Base-by-base conservation (phyloP, 2,113 vertebrate species). In the Esox niger region DNA sequence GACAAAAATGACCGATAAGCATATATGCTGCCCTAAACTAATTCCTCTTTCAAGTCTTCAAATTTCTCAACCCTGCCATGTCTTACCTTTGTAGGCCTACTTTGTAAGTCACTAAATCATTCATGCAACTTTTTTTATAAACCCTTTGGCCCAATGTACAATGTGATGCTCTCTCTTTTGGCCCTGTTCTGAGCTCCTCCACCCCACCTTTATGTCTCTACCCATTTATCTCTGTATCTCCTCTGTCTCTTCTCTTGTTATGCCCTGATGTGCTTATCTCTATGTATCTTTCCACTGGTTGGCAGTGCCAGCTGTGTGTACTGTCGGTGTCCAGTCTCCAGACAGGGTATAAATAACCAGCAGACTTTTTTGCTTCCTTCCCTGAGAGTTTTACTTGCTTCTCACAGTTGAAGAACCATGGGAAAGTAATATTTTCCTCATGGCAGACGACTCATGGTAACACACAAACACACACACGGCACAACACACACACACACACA, bases 391-490 rank as follows among this genome's bases (percentile, higher is more conserved):
- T 76, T 76, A 74, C 76, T 85, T 78, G 82, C 84, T 86, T 89
- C 86, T 88, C 82, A 89, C 84, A 90, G 85, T 88, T 77, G 76
- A 84, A 75, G 69, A 88, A 85, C 78, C 84, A 84, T 89, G 88
- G 89, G 90, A 89, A 90, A 86, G 86, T 70, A 87, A 85, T 87
- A 79, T 88, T 90, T 87, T 84, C 82, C 78, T 87, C 86, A 89
- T 84, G 79, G n/a, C n/a, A n/a, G n/a, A n/a, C n/a, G n/a, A n/a
- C 85, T 88, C 81, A 82, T 64, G 66, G 83, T 59, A 71, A 6
- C 23, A 31, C 13, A 55, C 17, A 25, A 43, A 55, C 43, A 23
- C 43, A 35, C 29, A 33, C 43, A 29, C n/a, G n/a, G n/a, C 10
- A n/a, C 32, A 68, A 46, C 25, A 58, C 56, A 60, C 35, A 60